Conservation (phyloP, 2,113 vertebrate genomes). For the Apodemus sylvaticus region DNA sequence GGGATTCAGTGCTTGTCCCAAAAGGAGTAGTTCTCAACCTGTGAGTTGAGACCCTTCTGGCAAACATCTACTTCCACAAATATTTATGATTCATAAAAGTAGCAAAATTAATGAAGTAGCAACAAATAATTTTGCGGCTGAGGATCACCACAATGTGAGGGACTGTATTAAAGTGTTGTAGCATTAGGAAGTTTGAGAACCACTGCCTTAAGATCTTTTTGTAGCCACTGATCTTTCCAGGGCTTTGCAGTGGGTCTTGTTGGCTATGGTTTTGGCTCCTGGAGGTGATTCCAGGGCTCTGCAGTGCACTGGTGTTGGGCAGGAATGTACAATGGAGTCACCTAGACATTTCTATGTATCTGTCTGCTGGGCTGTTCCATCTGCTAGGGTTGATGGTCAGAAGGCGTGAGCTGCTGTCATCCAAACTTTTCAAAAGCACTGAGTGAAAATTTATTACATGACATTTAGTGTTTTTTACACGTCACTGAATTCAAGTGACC, state of each 20-base stretch:
- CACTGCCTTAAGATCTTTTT: background rate
- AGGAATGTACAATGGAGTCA: background rate
- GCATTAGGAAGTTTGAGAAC: background rate
- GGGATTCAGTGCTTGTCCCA: background rate
- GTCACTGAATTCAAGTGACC: background rate
- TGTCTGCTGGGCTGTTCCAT: background rate
- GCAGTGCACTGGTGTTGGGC: background rate
- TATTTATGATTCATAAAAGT: background rate
- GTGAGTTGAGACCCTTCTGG: background rate
- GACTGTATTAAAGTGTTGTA: background rate
- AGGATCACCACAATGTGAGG: background rate
- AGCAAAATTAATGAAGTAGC: background rate
- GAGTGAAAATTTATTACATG: background rate
- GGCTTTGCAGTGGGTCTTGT: background rate
- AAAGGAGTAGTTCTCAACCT: background rate
- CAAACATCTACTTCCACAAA: background rate
- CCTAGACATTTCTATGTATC: background rate
- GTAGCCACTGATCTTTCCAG: background rate
- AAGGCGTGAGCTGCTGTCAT: background rate
- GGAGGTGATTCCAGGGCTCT: no score
- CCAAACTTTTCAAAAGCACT: background rate
- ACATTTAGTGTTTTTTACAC: background rate
- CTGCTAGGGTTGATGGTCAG: background rate
- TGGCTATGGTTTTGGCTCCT: background rate
- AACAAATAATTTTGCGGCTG: background rate